Evolutionary conservation across 2,797 vertebrate species (phyloP), one percentile per base, ranked within the genome.

Genomic region (Enteromius paludinosus): DNA sequence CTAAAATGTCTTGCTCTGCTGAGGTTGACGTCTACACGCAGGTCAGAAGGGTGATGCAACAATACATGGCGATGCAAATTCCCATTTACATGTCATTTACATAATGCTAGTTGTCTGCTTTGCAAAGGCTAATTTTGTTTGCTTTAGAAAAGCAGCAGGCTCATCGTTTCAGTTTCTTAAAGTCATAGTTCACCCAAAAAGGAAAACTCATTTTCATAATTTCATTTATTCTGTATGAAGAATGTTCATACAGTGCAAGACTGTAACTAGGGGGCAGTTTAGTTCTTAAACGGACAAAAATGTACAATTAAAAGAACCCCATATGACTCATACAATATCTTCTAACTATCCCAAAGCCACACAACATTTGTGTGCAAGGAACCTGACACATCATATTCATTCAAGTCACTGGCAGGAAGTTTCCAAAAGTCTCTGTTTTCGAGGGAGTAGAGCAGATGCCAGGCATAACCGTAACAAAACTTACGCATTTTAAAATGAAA

Each of bases 121-220:
- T 35, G 71, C 77, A 79, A 79, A 68, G 47, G 45, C 33, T 56
- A 56, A 56, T 28, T 54, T 9, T 54, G 77, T 79, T 79, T 69
- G 64, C 23, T 54, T 64, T 78, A 62, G 74, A n/a, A 76, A 76
- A 76, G 56, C 74, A 62, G 74, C 74, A 61, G 74, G 11, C 38
- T 45, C 25, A 12, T 1, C 3, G 17, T 28, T 18, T 25, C 54
- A 25, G 38, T 76, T 76, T 62, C 23, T 62, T 43, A 61, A 62
- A 76, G 73, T 33, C 35, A 59, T 17, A 41, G 72, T 41, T 9
- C 30, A 35, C 9, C 15, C 15, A 72, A 47, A 66, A 3, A 66
- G 5, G 5, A 66, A 62, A 64, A 45, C 17, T 11, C 0, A n/a
- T 23, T 43, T 14, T 41, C 5, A 20, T 41, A 2, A 70, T 47